phyloP scores from a whole-genome alignment of 2,797 vertebrate genomes.

The Peromyscus nudipes region DNA sequence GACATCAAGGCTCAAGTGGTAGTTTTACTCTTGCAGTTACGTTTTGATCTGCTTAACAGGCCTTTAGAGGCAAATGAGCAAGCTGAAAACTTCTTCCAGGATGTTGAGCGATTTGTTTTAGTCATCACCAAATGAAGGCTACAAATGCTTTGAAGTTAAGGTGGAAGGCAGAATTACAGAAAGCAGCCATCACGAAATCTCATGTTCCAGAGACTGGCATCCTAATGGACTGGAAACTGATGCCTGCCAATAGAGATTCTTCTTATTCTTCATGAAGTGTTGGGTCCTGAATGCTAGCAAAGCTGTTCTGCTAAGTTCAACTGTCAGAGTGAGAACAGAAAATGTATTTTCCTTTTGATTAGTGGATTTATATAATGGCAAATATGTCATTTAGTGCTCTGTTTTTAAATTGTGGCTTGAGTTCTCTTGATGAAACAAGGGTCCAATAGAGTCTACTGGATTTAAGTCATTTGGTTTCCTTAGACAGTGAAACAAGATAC shows the following conservation, averaged over 20 bases:
- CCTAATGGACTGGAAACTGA: not conserved
- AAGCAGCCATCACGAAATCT: not conserved
- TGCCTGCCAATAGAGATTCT: not conserved
- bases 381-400: not conserved
- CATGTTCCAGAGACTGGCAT: not conserved
- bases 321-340: not conserved
- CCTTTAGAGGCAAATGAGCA: not conserved
- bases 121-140: not conserved
- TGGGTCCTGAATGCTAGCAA: not conserved
- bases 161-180: constrained; percentile 25
- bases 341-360: not conserved
- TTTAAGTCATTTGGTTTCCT: constrained; percentile 41
- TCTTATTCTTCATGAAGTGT: not conserved
- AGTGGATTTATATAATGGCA: not conserved
- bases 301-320: not conserved
- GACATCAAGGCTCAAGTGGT: not conserved
- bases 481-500: not conserved
- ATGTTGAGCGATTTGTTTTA: constrained; percentile 21
- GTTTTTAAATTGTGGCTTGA: not conserved
- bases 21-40: not conserved
- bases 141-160: constrained; percentile 49
- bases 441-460: not conserved
- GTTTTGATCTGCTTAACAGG: constrained; percentile 55
- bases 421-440: not conserved
- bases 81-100: constrained; percentile 23